These are phyloP conservation scores for Neria commutata DNA, from an alignment of 2,888 invertebrate genomes.

Conservation along the genomic window DNA sequence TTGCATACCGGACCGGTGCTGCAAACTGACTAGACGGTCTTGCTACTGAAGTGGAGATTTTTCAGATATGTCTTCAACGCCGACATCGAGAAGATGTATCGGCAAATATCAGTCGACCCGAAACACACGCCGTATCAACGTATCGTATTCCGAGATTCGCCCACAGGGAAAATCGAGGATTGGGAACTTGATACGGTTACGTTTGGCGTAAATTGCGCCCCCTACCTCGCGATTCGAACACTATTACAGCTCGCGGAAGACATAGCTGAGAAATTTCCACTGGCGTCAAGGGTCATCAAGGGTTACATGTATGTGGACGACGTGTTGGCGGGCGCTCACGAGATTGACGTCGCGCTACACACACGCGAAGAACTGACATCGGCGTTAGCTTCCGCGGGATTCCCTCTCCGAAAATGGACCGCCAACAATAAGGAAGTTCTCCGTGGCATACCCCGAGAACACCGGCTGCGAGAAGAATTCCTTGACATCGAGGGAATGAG, in stretches of 20 bases:
- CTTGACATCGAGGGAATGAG: slow-evolving; percentile 14
- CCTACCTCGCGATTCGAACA: slow-evolving; percentile 17
- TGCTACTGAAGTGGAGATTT: background rate
- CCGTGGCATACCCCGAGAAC: background rate
- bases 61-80: background rate
- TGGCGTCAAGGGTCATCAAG: slow-evolving; percentile 11
- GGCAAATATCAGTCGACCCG: background rate
- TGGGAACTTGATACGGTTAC: slow-evolving; percentile 1
- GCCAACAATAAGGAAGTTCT: slow-evolving; percentile 8
- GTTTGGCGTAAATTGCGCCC: slow-evolving; percentile 15
- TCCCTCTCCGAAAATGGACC: slow-evolving; percentile 14
- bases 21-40: background rate
- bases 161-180: background rate
- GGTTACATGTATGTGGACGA: slow-evolving; percentile 24
- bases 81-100: slow-evolving; percentile 4
- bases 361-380: slow-evolving; percentile 10
- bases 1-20: background rate
- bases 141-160: background rate
- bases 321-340: slow-evolving; percentile 20
- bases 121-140: background rate
- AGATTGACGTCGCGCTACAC: slow-evolving; percentile 11
- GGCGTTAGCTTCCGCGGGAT: slow-evolving; percentile 11
- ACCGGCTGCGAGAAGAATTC: slow-evolving; percentile 12
- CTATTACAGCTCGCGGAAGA: slow-evolving; percentile 19
- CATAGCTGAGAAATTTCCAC: slow-evolving; percentile 7